Percentiles rank a stretch among this genome's conserved stretches.
Evolutionary conservation across 2,797 vertebrate genomes (phyloP).

Genomic region (Myripristis jacobus): DNA sequence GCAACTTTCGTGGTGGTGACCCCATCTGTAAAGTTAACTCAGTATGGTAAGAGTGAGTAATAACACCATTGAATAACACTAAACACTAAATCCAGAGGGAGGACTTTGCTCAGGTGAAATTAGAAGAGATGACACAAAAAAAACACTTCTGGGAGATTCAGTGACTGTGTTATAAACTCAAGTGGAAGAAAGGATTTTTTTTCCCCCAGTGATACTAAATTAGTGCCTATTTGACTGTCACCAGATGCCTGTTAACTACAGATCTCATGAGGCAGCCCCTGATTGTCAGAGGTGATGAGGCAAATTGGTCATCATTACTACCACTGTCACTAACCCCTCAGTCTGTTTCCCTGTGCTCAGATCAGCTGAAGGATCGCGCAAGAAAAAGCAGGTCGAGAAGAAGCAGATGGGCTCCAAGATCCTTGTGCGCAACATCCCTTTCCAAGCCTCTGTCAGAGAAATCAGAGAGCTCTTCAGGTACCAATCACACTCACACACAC

Average conservation of each 20-base stretch:
- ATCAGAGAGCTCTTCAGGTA: slow-evolving; percentile 97
- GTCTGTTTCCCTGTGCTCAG: slow-evolving; percentile 70
- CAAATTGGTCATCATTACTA: neutral
- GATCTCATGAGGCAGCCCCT: too few relatives aligned
- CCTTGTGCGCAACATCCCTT: slow-evolving; percentile 95
- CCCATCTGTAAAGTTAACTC: neutral
- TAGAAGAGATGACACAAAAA: too few relatives aligned
- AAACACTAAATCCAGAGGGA: too few relatives aligned
- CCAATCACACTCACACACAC: neutral
- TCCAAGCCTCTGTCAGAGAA: slow-evolving; percentile 91
- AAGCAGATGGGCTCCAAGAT: slow-evolving; percentile 95
- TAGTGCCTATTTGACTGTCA: neutral
- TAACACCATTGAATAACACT: neutral
- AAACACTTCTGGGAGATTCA: too few relatives aligned
- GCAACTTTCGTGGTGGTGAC: neutral
- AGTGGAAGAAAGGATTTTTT: too few relatives aligned
- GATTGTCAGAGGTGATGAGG: neutral
- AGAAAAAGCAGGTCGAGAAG: slow-evolving; percentile 87
- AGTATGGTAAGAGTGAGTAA: neutral
- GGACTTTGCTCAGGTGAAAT: too few relatives aligned
- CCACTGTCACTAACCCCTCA: neutral
- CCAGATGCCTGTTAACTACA: neutral
- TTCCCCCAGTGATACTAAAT: too few relatives aligned
- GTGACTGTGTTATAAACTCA: too few relatives aligned
- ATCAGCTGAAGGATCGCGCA: slow-evolving; percentile 67